Conservation (phyloP, 1,140 invertebrate species). For the Drosophila varians region DNA sequence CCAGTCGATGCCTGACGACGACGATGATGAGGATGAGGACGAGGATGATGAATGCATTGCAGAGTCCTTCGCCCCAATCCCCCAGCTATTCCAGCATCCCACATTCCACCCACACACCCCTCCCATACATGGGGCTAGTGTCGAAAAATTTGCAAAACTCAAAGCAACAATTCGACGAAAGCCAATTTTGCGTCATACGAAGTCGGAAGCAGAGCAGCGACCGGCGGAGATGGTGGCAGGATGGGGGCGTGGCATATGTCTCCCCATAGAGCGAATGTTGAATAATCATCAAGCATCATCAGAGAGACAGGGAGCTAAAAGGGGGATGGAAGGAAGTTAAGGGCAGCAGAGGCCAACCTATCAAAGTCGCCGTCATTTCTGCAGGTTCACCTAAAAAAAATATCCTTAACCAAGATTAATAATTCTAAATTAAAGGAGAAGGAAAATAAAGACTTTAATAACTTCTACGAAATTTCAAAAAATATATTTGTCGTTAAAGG, state of each 20-base stretch:
- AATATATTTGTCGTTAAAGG: background rate
- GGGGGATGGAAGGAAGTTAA: background rate
- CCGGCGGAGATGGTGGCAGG: conserved; percentile 8
- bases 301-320: conserved; percentile 24
- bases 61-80: background rate
- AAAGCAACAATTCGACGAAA: conserved; percentile 82
- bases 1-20: conserved; percentile 59
- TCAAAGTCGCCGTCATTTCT: conserved; percentile 37
- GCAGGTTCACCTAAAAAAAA: background rate
- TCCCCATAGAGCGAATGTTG: conserved; percentile 75
- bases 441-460: background rate
- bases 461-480: background rate
- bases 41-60: conserved; percentile 73
- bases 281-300: conserved; percentile 76
- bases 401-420: background rate
- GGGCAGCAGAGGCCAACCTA: conserved; percentile 4
- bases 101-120: conserved; percentile 1
- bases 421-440: background rate
- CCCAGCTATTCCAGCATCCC: background rate
- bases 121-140: conserved; percentile 34
- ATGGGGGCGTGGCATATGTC: conserved; percentile 58
- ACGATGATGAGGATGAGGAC: conserved; percentile 74
- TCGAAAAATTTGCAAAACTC: conserved; percentile 81
- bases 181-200: conserved; percentile 70
- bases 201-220: conserved; percentile 24